phyloP scores from a whole-genome alignment of 64 coral and sea anemone species.

The Astreopora myriophthalma region DNA sequence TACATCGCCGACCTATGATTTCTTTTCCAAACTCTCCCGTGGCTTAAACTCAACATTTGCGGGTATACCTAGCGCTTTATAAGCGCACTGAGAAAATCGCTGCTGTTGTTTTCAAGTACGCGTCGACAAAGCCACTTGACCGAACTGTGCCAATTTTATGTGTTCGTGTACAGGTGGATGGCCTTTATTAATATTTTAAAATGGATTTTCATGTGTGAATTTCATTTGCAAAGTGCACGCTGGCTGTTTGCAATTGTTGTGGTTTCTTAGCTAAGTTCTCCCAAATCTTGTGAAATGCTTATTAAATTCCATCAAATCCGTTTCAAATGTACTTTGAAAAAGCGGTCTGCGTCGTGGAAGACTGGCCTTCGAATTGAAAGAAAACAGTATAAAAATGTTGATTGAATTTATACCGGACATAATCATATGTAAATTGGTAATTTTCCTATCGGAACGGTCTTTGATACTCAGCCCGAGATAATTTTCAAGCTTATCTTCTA shows the following conservation, averaged over 20 bases:
- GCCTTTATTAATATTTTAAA: constrained; percentile 47
- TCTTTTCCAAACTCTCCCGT: background rate
- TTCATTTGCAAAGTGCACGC: constrained; percentile 12
- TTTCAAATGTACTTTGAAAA: background rate
- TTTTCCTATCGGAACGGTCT: constrained; percentile 40
- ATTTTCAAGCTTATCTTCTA: background rate
- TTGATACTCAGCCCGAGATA: background rate
- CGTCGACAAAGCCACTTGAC: constrained; percentile 12
- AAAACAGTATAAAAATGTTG: constrained; percentile 20
- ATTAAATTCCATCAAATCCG: too few species aligned
- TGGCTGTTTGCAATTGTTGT: background rate
- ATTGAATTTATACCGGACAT: constrained; percentile 69
- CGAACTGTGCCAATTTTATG: constrained; percentile 5
- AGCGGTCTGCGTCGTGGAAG: background rate
- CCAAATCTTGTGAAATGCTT: background rate
- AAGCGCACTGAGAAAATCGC: constrained; percentile 5
- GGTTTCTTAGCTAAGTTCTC: background rate
- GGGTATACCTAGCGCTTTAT: background rate
- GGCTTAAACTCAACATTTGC: background rate
- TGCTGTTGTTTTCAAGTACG: background rate
- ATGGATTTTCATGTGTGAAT: constrained; percentile 24
- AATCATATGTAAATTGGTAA: constrained; percentile 48
- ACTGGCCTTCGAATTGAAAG: background rate
- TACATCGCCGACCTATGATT: background rate
- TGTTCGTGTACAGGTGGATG: background rate